phyloP scores from a whole-genome alignment of 1,140 invertebrate species.

The Vanessa tameamea region DNA sequence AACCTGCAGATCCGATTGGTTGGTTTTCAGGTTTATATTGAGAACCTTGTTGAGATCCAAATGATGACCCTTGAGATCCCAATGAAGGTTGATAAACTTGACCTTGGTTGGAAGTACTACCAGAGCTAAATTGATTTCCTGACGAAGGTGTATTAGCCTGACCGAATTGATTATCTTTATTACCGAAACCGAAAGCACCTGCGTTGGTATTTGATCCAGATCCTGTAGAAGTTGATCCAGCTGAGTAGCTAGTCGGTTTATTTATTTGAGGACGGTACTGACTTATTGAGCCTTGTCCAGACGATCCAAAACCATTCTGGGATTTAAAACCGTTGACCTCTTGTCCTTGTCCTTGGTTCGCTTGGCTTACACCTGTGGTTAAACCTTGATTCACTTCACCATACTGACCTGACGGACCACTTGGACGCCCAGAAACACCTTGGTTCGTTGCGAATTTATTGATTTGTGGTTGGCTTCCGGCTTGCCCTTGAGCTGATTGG shows the following conservation, averaged over 20 bases:
- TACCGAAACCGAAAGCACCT: background rate
- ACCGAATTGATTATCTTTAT: background rate
- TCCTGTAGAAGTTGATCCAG: background rate
- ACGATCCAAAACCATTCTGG: slow-evolving; percentile 29
- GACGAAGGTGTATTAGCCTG: background rate
- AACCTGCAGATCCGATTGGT: background rate
- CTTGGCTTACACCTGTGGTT: slow-evolving; percentile 11
- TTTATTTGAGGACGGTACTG: slow-evolving; percentile 22
- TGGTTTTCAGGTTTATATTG: background rate
- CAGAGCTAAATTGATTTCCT: background rate
- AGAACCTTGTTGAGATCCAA: slow-evolving; percentile 15
- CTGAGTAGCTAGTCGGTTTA: background rate
- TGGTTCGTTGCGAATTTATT: slow-evolving; percentile 16
- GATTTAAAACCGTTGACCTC: slow-evolving; percentile 47
- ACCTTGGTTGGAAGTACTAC: slow-evolving; percentile 9
- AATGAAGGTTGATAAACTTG: slow-evolving; percentile 9
- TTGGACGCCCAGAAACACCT: slow-evolving; percentile 21
- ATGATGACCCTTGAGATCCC: slow-evolving; percentile 1
- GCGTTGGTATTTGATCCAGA: background rate
- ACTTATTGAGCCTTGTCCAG: slow-evolving; percentile 8
- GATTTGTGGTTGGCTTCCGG: slow-evolving; percentile 7
- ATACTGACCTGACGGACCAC: background rate
- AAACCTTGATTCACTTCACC: slow-evolving; percentile 11
- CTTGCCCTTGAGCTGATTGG: background rate
- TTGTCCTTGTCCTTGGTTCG: slow-evolving; percentile 14